Evolutionary conservation across 2,113 vertebrate species (phyloP).

Genomic region (Antigone vipio): DNA sequence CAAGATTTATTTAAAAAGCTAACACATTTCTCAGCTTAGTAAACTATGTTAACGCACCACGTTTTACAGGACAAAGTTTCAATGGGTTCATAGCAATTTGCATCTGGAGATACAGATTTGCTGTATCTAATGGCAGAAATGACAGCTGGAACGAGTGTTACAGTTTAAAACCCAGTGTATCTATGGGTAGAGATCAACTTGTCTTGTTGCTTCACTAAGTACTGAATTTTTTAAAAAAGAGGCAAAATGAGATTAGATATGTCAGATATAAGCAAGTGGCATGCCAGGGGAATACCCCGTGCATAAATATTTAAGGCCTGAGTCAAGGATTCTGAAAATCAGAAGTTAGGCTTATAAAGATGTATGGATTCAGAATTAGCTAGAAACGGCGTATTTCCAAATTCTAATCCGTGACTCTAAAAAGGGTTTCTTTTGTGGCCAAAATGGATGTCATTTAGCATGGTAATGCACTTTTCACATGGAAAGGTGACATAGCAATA

Average conservation of each 20-base stretch:
- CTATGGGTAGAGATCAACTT: not conserved
- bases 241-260: not conserved
- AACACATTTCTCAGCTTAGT: conserved; percentile 40
- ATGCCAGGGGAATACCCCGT: not conserved
- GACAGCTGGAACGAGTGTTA: not conserved
- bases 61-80: conserved; percentile 19
- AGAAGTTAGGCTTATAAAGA: not conserved
- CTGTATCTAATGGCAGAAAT: conserved; percentile 2
- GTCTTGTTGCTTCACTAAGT: not conserved
- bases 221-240: not conserved
- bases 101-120: not conserved
- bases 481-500: not conserved
- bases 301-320: not conserved
- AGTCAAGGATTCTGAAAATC: not conserved
- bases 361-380: not conserved
- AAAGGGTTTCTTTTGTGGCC: not conserved
- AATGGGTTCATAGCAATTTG: not conserved
- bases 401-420: not conserved
- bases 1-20: not conserved
- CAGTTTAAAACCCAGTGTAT: not conserved
- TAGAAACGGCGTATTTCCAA: not conserved
- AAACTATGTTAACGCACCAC: not conserved
- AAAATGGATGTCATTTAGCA: not conserved
- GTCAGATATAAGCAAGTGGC: not conserved
- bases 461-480: not conserved